Evolutionary conservation across 2,797 vertebrate species (phyloP).

Genomic region (Zalophus californianus): DNA sequence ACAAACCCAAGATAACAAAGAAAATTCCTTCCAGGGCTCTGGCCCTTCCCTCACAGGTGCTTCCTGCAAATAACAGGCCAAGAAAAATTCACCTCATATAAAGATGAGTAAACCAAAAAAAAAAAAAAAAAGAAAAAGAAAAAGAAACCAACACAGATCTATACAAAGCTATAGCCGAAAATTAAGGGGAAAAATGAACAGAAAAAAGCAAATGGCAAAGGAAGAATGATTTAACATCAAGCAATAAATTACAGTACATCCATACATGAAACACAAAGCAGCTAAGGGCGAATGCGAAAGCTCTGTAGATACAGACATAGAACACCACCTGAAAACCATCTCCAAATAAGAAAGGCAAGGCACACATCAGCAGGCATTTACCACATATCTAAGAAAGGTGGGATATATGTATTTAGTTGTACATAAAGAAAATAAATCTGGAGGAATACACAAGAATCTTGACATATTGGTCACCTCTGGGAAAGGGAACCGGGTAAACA

Average conservation of each 20-base stretch:
- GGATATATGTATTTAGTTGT: not conserved
- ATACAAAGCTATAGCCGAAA: not conserved
- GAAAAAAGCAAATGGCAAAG: not conserved
- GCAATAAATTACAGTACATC: not conserved
- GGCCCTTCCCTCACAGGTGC: not conserved
- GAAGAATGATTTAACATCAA: constrained; percentile 13
- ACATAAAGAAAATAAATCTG: not conserved
- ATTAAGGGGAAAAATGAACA: not conserved
- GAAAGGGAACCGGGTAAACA: not conserved
- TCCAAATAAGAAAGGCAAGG: not conserved
- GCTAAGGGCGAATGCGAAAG: not conserved
- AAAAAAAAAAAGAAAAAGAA: not conserved
- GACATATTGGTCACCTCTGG: not conserved
- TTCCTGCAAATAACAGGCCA: not conserved
- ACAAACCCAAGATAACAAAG: not conserved
- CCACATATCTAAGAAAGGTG: not conserved
- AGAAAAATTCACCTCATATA: not conserved
- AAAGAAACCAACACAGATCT: not conserved
- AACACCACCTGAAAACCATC: not conserved
- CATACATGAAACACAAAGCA: not conserved
- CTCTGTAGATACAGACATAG: not conserved
- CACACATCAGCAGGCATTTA: not conserved
- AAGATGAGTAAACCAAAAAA: not conserved
- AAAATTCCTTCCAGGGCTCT: not conserved
- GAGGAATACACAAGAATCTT: not conserved